phyloP scores from a whole-genome alignment of 35 echinoderm and acorn worm genomes.

The Stichopus chloronotus region DNA sequence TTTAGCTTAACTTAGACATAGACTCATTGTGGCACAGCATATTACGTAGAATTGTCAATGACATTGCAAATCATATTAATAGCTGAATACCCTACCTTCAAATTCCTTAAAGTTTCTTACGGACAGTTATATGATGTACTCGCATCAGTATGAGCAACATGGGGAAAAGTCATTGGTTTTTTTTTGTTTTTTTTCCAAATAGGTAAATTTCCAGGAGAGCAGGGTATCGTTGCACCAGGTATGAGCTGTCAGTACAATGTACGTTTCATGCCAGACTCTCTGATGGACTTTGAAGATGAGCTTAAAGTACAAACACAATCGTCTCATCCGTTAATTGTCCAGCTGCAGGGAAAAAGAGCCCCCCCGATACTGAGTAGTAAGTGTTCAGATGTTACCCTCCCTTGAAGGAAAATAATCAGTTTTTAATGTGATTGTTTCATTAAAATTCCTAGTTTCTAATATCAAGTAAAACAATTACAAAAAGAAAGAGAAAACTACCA shows the following conservation, averaged over 20 bases:
- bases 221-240: conserved; percentile 94
- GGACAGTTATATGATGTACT: too few species aligned
- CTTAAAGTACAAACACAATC: conserved; percentile 85
- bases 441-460: too few species aligned
- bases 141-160: too few species aligned
- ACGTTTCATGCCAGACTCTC: conserved; percentile 95
- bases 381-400: background rate
- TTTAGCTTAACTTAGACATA: too few species aligned
- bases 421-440: too few species aligned
- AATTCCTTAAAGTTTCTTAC: too few species aligned
- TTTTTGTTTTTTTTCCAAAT: background rate
- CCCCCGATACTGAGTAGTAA: conserved; percentile 85
- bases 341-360: conserved; percentile 76
- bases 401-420: background rate
- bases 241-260: conserved; percentile 99
- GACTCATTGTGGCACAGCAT: too few species aligned
- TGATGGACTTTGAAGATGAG: conserved; percentile 96
- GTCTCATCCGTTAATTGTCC: conserved; percentile 69
- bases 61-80: too few species aligned
- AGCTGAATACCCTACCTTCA: too few species aligned
- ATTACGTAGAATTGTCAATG: too few species aligned
- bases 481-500: too few species aligned
- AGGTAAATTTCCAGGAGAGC: conserved; percentile 98
- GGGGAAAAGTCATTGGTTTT: background rate
- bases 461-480: too few species aligned